These are phyloP conservation scores for Glyptemys insculpta DNA, from an alignment of 2,797 vertebrate genomes.

Conservation along the genomic window DNA sequence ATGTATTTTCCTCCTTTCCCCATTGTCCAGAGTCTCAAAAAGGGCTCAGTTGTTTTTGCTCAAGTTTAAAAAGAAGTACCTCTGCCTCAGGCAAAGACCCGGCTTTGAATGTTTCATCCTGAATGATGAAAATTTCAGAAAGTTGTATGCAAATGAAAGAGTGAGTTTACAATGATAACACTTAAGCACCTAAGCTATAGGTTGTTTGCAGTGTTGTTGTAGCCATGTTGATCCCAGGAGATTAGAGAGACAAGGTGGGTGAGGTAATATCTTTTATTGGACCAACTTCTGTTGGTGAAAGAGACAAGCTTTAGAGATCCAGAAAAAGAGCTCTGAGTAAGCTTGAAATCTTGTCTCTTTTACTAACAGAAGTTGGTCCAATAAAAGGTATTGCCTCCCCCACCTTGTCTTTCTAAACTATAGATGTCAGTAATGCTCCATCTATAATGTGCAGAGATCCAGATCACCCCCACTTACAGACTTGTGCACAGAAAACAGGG, in stretches of 20 bases:
- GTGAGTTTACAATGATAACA: background rate
- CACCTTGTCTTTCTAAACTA: background rate
- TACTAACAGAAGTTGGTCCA: background rate
- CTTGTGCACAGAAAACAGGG: background rate
- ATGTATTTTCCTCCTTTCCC: background rate
- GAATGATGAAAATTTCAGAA: background rate
- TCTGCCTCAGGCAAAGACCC: background rate
- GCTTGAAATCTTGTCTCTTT: background rate
- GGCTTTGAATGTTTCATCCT: background rate
- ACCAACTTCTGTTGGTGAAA: background rate
- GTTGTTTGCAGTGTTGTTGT: background rate
- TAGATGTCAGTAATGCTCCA: background rate
- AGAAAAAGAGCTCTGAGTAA: background rate
- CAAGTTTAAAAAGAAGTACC: background rate
- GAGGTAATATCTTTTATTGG: background rate
- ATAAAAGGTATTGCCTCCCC: background rate
- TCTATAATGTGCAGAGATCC: background rate
- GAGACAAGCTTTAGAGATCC: background rate
- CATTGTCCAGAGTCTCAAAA: background rate
- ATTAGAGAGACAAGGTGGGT: background rate
- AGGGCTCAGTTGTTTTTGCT: background rate
- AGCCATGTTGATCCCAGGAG: background rate
- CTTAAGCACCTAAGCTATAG: background rate
- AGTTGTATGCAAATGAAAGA: background rate
- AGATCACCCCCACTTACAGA: background rate